Evolutionary conservation across 2,888 invertebrate species (phyloP).

Genomic region (Pollenia amentaria): DNA sequence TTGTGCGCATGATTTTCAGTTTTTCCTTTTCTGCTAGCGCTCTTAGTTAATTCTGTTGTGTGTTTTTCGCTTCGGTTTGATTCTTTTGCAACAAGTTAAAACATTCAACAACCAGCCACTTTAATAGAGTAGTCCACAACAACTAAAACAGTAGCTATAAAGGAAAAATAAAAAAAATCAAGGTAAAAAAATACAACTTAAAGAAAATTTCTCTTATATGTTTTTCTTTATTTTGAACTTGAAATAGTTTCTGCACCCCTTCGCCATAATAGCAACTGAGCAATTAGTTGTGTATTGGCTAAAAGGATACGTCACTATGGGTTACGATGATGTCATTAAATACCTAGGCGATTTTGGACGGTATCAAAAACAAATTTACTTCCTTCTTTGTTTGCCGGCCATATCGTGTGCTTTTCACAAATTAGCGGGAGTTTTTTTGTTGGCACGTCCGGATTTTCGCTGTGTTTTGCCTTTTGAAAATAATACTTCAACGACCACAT

Average conservation of each 20-base stretch:
- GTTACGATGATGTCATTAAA: conserved; percentile 89
- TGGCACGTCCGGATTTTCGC: conserved; percentile 88
- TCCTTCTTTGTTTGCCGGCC: conserved; percentile 89
- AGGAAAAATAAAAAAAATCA: conserved; percentile 25
- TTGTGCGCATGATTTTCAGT: conserved; percentile 65
- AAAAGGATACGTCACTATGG: conserved; percentile 85
- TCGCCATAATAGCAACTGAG: conserved; percentile 3
- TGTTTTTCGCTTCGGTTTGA: conserved; percentile 13
- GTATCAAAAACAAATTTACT: conserved; percentile 89
- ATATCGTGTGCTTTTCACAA: conserved; percentile 91
- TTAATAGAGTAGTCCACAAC: conserved; percentile 38
- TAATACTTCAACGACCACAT: conserved; percentile 81
- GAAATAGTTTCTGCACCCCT: conserved; percentile 32
- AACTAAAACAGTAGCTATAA: conserved; percentile 17
- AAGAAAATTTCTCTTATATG: conserved; percentile 46
- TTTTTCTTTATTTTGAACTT: conserved; percentile 53
- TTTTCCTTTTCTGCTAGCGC: conserved; percentile 40
- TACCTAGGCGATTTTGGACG: conserved; percentile 90
- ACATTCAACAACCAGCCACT: conserved; percentile 57
- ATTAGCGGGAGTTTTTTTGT: conserved; percentile 89
- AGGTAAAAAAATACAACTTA: conserved; percentile 38
- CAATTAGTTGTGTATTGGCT: conserved; percentile 55
- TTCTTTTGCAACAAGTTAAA: conserved; percentile 69
- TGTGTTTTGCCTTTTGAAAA: conserved; percentile 87
- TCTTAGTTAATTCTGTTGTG: background rate